These are phyloP conservation scores for Pinctada fucata DNA, from an alignment of 2,888 invertebrate species.

Conservation along the genomic window DNA sequence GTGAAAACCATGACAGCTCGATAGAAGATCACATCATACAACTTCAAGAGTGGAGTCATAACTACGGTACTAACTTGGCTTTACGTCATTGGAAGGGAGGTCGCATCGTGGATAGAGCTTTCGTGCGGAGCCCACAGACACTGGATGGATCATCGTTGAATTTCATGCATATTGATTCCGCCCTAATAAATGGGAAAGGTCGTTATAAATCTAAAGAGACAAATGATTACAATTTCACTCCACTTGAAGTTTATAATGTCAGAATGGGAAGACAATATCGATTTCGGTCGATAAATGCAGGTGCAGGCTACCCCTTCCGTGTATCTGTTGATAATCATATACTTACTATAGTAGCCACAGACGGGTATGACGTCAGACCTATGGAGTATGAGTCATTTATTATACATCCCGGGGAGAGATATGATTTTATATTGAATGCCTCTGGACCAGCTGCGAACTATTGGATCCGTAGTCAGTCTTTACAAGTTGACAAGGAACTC, in stretches of 20 bases:
- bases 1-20: conserved; percentile 32
- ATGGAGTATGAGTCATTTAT: conserved; percentile 44
- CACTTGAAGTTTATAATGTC: conserved; percentile 44
- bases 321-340: conserved; percentile 54
- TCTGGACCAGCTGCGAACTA: conserved; percentile 48
- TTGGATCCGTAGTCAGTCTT: conserved; percentile 54
- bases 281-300: conserved; percentile 51
- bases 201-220: conserved; percentile 32
- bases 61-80: not conserved
- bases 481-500: conserved; percentile 39
- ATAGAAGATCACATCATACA: not conserved
- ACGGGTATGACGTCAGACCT: conserved; percentile 52
- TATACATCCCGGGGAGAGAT: conserved; percentile 52
- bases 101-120: no score
- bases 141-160: conserved; percentile 35
- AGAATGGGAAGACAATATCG: conserved; percentile 36
- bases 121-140: conserved; percentile 1
- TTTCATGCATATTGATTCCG: conserved; percentile 40
- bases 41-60: not conserved
- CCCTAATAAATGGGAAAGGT: conserved; percentile 56
- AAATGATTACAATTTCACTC: conserved; percentile 36
- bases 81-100: no score
- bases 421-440: conserved; percentile 51
- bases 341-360: conserved; percentile 50
- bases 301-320: conserved; percentile 45